A percentile compares a stretch with the other conserved stretches of the same genome.
phyloP scores from a whole-genome alignment of 1,140 invertebrate species.

The Oppia nitens region DNA sequence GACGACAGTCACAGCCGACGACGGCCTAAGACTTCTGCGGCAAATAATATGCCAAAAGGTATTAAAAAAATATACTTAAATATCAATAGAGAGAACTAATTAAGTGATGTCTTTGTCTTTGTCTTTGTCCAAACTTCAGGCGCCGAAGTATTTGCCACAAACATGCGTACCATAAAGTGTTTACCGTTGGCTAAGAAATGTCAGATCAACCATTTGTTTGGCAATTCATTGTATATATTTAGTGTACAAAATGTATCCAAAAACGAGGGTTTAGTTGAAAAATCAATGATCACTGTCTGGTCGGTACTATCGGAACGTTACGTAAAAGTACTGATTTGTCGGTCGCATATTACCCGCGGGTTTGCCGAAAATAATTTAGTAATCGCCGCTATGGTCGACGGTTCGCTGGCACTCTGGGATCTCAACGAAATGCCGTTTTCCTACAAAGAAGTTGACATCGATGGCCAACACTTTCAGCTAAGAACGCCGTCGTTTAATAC shows the following conservation, averaged over 20 bases:
- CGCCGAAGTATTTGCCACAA: not conserved
- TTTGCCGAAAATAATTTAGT: not conserved
- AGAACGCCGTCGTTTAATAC: not conserved
- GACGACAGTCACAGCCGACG: too few species aligned
- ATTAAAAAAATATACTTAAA: not conserved
- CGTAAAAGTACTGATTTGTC: not conserved
- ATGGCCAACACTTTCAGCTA: not conserved
- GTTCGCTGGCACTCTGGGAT: not conserved
- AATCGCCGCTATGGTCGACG: not conserved
- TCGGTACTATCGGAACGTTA: not conserved
- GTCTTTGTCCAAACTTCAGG: too few species aligned
- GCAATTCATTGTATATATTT: not conserved
- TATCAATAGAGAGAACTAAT: too few species aligned
- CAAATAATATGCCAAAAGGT: not conserved
- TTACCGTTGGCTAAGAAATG: not conserved
- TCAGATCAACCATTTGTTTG: not conserved
- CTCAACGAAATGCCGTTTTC: not conserved
- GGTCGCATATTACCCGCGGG: not conserved
- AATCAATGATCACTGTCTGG: not conserved
- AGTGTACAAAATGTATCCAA: not conserved
- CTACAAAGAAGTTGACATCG: not conserved
- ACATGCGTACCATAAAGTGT: not conserved
- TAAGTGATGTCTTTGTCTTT: too few species aligned
- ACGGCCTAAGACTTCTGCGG: not conserved
- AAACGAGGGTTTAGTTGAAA: not conserved